Evolutionary conservation across 2,888 invertebrate species (phyloP), one percentile per base, ranked within the genome.

Genomic region (Drosophila infuscata): DNA sequence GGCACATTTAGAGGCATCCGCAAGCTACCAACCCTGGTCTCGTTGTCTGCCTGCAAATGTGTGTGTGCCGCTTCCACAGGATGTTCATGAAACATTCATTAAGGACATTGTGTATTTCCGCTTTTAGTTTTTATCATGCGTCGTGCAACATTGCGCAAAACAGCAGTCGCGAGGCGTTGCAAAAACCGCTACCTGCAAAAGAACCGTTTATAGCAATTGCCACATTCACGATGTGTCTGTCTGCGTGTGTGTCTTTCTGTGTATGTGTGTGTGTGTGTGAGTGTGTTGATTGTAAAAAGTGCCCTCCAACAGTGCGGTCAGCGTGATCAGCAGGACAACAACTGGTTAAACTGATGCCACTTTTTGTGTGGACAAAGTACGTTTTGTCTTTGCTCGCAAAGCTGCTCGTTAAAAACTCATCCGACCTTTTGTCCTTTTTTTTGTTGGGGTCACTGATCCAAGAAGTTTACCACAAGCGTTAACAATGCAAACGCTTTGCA

Each of bases 11-110:
- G 80, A 68, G 49, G 59, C 56, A 54, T 38, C 43, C 53, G 36
- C 52, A 62, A 66, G 36, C 53, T 36, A 43, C 53, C 63, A 60
- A 29, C 48, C 46, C 25, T 25, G 11, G 35, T 2, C 29, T 33
- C n/a, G 54, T 43, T 17, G 41, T 15, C 49, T 30, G 52, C 15
- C 46, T 41, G 48, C 2, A 20, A 29, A 30, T 38, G 53, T 57
- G 56, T 12, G 33, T 12, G 33, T 60, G 60, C 64, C 15, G n/a
- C 49, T 43, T 32, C 30, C 57, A 33, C 77, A 81, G 82, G 80
- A 88, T 90, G 88, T 90, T 91, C 90, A 88, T 91, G 81, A 89
- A 92, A 92, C 91, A 91, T 92, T 91, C 91, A 91, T 92, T 92
- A 91, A 85, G 91, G 82, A 83, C 85, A 82, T 86, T 85, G 88